phyloP scores from a whole-genome alignment of 2,888 invertebrate genomes.

The Tipula lateralis region DNA sequence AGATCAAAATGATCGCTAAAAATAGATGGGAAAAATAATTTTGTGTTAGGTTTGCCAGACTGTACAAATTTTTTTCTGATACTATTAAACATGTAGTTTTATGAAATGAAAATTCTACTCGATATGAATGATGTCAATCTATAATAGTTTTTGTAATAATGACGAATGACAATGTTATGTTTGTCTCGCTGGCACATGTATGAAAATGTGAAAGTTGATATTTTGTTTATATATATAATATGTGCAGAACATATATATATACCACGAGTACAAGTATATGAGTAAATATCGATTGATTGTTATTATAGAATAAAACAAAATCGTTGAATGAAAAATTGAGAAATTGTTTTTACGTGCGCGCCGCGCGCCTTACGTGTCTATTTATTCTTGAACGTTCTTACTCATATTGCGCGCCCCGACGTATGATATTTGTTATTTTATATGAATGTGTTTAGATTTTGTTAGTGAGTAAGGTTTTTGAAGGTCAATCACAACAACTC shows the following conservation, averaged over 20 bases:
- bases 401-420: neutral
- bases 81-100: neutral
- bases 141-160: neutral
- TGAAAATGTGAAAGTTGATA: constrained; percentile 9
- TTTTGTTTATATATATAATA: neutral
- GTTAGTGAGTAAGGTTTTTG: neutral
- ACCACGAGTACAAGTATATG: neutral
- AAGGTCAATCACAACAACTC: neutral
- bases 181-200: neutral
- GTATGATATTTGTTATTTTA: neutral
- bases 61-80: neutral
- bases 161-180: neutral
- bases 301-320: neutral
- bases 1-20: constrained; percentile 19
- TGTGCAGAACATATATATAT: too few species aligned
- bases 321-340: neutral
- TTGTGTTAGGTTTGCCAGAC: neutral
- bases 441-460: neutral
- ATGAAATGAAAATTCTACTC: neutral
- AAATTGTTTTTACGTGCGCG: neutral
- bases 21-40: neutral
- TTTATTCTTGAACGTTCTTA: neutral
- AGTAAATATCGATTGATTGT: neutral
- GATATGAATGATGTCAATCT: neutral
- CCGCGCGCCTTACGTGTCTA: neutral